Evolutionary conservation across 2,888 invertebrate genomes (phyloP).

Genomic region (Pseudoips prasinana): DNA sequence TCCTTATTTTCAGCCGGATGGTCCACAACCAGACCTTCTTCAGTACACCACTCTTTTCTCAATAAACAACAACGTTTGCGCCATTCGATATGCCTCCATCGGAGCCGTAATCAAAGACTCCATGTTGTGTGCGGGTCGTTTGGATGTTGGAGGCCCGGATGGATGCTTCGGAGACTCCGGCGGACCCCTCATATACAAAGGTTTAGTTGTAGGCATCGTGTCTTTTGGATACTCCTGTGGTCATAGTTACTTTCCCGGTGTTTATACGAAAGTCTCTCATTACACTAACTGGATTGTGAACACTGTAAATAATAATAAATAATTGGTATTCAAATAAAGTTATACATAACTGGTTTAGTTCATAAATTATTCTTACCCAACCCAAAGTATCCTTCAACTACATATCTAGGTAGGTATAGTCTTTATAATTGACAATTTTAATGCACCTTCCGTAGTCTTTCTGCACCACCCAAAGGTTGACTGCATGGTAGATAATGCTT

Average conservation of each 20-base stretch:
- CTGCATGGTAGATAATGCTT: too few species aligned
- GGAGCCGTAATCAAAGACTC: constrained; percentile 58
- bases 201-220: constrained; percentile 65
- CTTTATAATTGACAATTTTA: too few species aligned
- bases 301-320: constrained; percentile 57
- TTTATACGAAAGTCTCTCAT: constrained; percentile 69
- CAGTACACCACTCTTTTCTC: constrained; percentile 55
- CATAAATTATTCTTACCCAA: too few species aligned
- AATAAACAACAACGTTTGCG: constrained; percentile 55
- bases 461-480: too few species aligned
- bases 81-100: constrained; percentile 54
- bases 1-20: constrained; percentile 55
- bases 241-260: constrained; percentile 65
- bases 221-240: constrained; percentile 73
- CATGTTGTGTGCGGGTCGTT: constrained; percentile 68
- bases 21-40: constrained; percentile 62
- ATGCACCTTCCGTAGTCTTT: too few species aligned
- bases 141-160: constrained; percentile 63
- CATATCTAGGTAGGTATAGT: too few species aligned
- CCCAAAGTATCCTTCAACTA: too few species aligned
- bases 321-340: constrained; percentile 19
- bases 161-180: constrained; percentile 75
- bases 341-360: too few species aligned
- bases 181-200: constrained; percentile 69
- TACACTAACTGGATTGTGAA: constrained; percentile 69